Percentiles rank a stretch among this genome's conserved stretches.
phyloP scores from a whole-genome alignment of 2,888 invertebrate species.

The Drosophila recens region DNA sequence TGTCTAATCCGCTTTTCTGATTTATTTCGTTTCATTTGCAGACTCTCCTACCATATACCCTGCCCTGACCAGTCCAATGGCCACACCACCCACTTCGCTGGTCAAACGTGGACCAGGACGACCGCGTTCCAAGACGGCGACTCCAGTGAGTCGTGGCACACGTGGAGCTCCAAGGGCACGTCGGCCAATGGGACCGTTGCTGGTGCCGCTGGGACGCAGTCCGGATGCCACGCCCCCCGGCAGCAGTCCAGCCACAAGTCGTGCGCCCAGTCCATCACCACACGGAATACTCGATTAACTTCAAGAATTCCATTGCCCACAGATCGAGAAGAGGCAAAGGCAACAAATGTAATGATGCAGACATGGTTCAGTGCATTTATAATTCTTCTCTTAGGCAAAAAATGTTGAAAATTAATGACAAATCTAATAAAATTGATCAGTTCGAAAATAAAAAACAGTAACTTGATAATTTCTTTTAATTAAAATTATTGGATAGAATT shows the following conservation, averaged over 20 bases:
- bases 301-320: constrained; percentile 30
- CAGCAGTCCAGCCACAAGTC: constrained; percentile 84
- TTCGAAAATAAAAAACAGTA: not conserved
- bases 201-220: constrained; percentile 84
- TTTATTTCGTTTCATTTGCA: constrained; percentile 33
- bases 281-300: constrained; percentile 50
- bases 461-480: not conserved
- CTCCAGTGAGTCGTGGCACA: constrained; percentile 88
- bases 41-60: constrained; percentile 30
- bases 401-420: constrained; percentile 18
- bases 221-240: constrained; percentile 83
- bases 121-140: constrained; percentile 88
- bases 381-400: constrained; percentile 1
- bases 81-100: constrained; percentile 65
- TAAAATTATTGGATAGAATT: no score
- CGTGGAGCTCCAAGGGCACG: constrained; percentile 87
- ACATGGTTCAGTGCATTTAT: constrained; percentile 33
- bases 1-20: constrained; percentile 13
- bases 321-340: constrained; percentile 3
- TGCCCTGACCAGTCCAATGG: constrained; percentile 35
- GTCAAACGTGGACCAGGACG: constrained; percentile 89
- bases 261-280: constrained; percentile 82
- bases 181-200: constrained; percentile 86
- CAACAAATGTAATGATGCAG: constrained; percentile 26
- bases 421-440: constrained; percentile 17